These are phyloP conservation scores for Aleiodes leptofemur DNA, from an alignment of 2,888 invertebrate genomes.

Conservation along the genomic window DNA sequence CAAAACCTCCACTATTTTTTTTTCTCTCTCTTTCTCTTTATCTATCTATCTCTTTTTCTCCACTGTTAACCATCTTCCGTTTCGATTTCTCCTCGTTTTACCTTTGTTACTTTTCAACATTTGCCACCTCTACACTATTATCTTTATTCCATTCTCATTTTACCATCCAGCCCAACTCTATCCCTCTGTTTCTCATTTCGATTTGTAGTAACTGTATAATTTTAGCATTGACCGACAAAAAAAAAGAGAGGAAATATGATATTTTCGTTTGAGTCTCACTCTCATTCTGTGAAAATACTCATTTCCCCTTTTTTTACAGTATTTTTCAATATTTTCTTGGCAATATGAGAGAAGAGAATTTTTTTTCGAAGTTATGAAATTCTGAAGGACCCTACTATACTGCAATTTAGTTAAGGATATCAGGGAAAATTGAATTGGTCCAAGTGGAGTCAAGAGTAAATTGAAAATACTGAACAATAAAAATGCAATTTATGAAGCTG, in stretches of 20 bases:
- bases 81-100: conserved; percentile 51
- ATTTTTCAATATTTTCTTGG: too few relatives aligned
- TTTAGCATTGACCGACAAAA: neutral
- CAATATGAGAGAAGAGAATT: too few relatives aligned
- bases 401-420: too few relatives aligned
- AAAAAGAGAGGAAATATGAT: neutral
- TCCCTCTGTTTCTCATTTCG: conserved; percentile 45
- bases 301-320: neutral
- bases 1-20: conserved; percentile 28
- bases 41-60: conserved; percentile 25
- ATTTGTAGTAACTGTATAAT: conserved; percentile 51
- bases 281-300: too few relatives aligned
- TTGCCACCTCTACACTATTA: conserved; percentile 46
- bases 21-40: conserved; percentile 27
- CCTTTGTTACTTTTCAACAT: conserved; percentile 48
- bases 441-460: too few relatives aligned
- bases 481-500: too few relatives aligned
- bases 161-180: neutral
- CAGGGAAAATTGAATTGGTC: too few relatives aligned
- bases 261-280: neutral
- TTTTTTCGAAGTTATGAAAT: neutral
- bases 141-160: conserved; percentile 34
- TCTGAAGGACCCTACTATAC: too few relatives aligned
- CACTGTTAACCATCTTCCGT: conserved; percentile 41
- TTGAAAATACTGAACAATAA: too few relatives aligned